These are phyloP conservation scores for Ceratotherium simum DNA, from an alignment of 2,113 vertebrate species.

Conservation along the genomic window DNA sequence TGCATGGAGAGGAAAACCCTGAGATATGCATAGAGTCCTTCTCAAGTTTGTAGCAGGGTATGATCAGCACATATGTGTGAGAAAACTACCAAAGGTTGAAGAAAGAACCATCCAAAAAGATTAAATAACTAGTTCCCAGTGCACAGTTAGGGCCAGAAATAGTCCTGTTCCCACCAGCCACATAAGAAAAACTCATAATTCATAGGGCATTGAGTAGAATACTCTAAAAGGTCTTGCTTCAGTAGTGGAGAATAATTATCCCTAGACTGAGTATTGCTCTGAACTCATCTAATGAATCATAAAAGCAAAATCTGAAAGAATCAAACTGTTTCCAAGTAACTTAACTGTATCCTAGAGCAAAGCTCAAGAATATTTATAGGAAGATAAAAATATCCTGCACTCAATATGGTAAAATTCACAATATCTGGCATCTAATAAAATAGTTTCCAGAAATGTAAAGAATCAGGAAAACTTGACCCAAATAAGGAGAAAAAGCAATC, in stretches of 20 bases:
- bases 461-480: background rate
- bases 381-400: background rate
- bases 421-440: background rate
- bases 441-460: background rate
- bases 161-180: background rate
- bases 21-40: background rate
- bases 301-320: constrained; percentile 38
- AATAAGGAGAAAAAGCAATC: background rate
- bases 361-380: background rate
- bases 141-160: background rate
- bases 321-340: constrained; percentile 20
- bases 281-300: background rate
- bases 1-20: background rate
- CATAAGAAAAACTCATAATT: background rate
- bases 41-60: background rate
- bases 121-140: background rate
- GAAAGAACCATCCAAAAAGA: background rate
- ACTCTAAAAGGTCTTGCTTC: background rate
- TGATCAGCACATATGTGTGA: background rate
- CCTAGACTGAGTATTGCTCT: background rate
- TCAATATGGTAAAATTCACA: background rate
- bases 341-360: background rate
- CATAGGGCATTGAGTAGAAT: background rate
- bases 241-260: constrained; percentile 2
- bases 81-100: background rate